phyloP scores from a whole-genome alignment of 2,113 vertebrate species.

The Sitta europaea region DNA sequence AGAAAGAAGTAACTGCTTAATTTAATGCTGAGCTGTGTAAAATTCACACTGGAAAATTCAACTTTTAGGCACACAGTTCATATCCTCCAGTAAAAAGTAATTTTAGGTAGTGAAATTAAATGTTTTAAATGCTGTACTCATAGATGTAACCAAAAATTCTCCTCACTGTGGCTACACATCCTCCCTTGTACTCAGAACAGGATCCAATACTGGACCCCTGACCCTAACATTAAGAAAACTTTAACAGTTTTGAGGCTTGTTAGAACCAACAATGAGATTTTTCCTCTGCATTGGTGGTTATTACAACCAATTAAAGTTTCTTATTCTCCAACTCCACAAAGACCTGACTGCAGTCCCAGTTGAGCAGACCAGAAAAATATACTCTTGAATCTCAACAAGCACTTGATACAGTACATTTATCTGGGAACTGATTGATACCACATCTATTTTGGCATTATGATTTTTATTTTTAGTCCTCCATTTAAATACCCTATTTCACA shows the following conservation, averaged over 20 bases:
- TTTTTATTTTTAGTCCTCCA: constrained; percentile 8
- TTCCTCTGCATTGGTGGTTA: background rate
- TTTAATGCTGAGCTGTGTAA: background rate
- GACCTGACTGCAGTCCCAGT: background rate
- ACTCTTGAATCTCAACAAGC: constrained; percentile 21
- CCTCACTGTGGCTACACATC: background rate
- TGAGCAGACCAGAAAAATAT: constrained; percentile 29
- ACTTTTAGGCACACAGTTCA: background rate
- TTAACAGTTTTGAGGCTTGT: background rate
- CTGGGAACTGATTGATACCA: constrained; percentile 13
- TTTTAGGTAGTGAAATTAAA: background rate
- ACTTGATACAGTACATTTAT: constrained; percentile 54
- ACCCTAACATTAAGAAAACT: background rate
- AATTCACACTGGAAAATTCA: background rate
- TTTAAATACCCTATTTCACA: constrained; percentile 44
- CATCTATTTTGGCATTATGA: constrained; percentile 11
- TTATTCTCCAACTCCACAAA: background rate
- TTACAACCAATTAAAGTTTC: background rate
- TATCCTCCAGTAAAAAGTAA: background rate
- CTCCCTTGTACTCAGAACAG: background rate
- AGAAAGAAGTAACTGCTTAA: background rate
- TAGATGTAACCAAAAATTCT: background rate
- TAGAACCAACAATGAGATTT: background rate
- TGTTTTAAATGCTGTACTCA: background rate
- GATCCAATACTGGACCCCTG: background rate